Base-by-base conservation (phyloP, 2,113 vertebrate genomes). In the Paracanthobrama guichenoti region DNA sequence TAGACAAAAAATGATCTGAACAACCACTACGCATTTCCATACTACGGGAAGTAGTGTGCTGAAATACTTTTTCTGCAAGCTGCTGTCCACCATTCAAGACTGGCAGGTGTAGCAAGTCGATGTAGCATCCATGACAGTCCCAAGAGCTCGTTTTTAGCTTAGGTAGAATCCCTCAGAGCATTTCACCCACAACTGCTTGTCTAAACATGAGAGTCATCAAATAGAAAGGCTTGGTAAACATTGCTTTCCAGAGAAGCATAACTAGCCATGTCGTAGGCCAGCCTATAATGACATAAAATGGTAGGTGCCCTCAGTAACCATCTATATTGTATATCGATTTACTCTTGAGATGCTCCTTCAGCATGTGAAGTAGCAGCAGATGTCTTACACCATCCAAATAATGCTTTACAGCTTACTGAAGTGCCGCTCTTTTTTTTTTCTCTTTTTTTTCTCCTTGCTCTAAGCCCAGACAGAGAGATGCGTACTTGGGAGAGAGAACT, bases 321-420 rank as follows among this genome's bases (percentile, higher is more conserved):
- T 80, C 60, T 80, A 42, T 80, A 62, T 62, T 67, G 78, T 31
- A n/a, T 50, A 67, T 80, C 44, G 60, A 80, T 80, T 80, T 50
- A 66, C 78, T 53, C 78, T 64, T 4, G 8, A 62, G 57, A 79
- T 39, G n/a, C 77, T 79, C 24, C 44, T 66, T 80, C 42, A 53
- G 42, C 60, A 50, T 50, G 44, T 12, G 78, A 66, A 80, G 60
- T 50, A 80, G 60, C 60, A 50, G 60, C 59, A 80, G 42, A 80
- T 80, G 78, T 80, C 59, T 80, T 22, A 67, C 42, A 66, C 78
- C 60, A 64, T 67, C 60, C 60, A 48, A 67, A 50, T 66, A 50
- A 67, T 80, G 78, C 50, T 67, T 80, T 67, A 67, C 78, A 80
- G 44, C 60, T 80, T 31, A 46, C 44, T 67, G 46, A 64, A 66